phyloP scores from a whole-genome alignment of 2,797 vertebrate genomes.

The Novumbra hubbsi region DNA sequence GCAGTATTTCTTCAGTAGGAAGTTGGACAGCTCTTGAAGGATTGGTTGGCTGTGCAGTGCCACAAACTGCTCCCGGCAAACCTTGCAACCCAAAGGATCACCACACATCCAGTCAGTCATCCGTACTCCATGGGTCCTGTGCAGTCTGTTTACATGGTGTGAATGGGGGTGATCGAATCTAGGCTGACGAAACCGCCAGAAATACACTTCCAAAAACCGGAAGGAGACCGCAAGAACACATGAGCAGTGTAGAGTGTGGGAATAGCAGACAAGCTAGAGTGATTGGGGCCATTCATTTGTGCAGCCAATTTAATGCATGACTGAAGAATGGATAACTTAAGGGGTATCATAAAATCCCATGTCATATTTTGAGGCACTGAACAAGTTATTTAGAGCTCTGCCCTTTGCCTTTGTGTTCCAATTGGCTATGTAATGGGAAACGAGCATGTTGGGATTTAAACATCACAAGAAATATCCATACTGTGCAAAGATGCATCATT shows the following conservation, averaged over 20 bases:
- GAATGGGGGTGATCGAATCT: neutral
- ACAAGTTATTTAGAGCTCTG: constrained; percentile 38
- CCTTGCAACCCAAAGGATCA: constrained; percentile 61
- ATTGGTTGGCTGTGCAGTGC: constrained; percentile 90
- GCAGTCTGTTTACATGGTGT: neutral
- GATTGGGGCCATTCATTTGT: neutral
- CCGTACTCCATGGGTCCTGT: neutral
- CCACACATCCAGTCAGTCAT: constrained; percentile 6
- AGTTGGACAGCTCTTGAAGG: constrained; percentile 84
- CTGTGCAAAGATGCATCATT: constrained; percentile 38
- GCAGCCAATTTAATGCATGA: constrained; percentile 7
- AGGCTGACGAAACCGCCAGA: neutral
- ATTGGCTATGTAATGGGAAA: constrained; percentile 52
- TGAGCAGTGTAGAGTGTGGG: neutral
- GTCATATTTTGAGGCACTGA: constrained; percentile 37
- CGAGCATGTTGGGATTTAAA: neutral
- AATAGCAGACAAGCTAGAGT: neutral
- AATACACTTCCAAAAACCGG: neutral
- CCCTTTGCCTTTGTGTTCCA: constrained; percentile 34
- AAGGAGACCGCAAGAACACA: neutral
- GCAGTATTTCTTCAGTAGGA: constrained; percentile 84
- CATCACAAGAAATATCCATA: constrained; percentile 21
- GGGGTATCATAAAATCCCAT: constrained; percentile 20
- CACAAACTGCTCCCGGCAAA: constrained; percentile 95
- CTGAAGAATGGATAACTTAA: constrained; percentile 20